Base-by-base conservation (phyloP, 2,113 vertebrate genomes). In the Dissostichus mawsoni region DNA sequence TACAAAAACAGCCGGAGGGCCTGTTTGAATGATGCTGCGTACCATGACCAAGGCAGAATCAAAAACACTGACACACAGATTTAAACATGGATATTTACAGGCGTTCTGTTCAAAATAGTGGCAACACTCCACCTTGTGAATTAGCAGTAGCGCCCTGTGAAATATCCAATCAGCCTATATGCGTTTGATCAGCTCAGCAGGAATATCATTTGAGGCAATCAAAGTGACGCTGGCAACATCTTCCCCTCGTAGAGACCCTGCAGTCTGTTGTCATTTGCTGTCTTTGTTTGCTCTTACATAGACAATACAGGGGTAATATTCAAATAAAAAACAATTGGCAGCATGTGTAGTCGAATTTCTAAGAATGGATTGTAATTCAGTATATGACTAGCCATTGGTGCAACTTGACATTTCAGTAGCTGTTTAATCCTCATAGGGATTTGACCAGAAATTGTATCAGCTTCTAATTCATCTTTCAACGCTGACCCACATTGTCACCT, bases 121-220 rank as follows among this genome's bases (percentile, higher is more conserved):
- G 82, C 78, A 82, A 50, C 66, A 72, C 72, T 82, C 79, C 73
- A 74, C 70, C 76, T 85, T 69, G n/a, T 81, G 80, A 88, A 89
- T 90, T 89, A 87, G 82, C 83, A 62, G 78, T 65, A 65, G 79
- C 69, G 11, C 83, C 55, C 73, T 85, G 76, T 87, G 87, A 92
- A 86, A 87, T 90, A 87, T 79, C 82, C 82, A 89, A 87, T 92
- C 87, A 89, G 81, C 62, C 86, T 76, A 36, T 84, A 63, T 84
- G 74, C 36, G 68, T 64, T 81, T 85, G 85, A 89, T 91, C 88
- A 88, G 86, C 92, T 86, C 89, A 82, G 92, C 86, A 64, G 86
- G 88, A 68, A 79, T 72, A 89, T 85, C 75, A 75, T 89, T 87
- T 76, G 64, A 86, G 68, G 78, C 78, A 85, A 91, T 93, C 88